Conservation (phyloP, 1,140 invertebrate genomes). For the Drosophila yakuba region DNA sequence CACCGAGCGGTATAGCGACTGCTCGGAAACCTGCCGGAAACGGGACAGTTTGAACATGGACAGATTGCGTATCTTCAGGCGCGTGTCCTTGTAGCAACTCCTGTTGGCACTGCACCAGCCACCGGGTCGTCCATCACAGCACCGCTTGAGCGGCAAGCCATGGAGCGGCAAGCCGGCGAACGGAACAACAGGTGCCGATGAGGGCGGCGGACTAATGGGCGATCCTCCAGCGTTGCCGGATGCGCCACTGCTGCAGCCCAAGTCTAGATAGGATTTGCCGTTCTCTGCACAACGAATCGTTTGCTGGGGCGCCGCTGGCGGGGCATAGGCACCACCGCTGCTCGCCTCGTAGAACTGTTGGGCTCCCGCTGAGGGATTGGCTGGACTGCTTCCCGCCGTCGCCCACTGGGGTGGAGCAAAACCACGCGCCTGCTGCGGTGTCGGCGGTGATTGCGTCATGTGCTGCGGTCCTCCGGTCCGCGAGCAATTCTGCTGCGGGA, state of each 20-base stretch:
- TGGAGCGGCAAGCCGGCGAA: conserved; percentile 45
- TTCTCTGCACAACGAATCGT: conserved; percentile 95
- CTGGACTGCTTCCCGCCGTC: conserved; percentile 29
- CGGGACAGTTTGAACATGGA: conserved; percentile 96
- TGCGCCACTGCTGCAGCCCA: conserved; percentile 88
- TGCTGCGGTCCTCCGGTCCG: conserved; percentile 79
- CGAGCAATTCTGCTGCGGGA: conserved; percentile 84
- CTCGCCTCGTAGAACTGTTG: conserved; percentile 55
- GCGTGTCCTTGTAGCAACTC: conserved; percentile 92
- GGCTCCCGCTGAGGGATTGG: conserved; percentile 44
- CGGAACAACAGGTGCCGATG: conserved; percentile 24
- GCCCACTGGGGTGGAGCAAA: conserved; percentile 74
- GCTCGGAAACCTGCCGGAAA: conserved; percentile 94
- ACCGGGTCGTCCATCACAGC: conserved; percentile 90
- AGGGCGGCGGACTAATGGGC: conserved; percentile 36
- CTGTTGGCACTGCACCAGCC: conserved; percentile 90
- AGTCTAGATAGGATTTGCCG: conserved; percentile 94
- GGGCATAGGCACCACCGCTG: conserved; percentile 31
- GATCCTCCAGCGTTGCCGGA: conserved; percentile 50
- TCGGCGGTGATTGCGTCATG: conserved; percentile 45
- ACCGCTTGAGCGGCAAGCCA: conserved; percentile 86
- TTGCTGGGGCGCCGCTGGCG: conserved; percentile 86
- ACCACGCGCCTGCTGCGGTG: conserved; percentile 52
- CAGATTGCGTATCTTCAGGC: conserved; percentile 95
- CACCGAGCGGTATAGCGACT: conserved; percentile 95